A percentile compares a stretch with the other conserved stretches of the same genome.
Evolutionary conservation across 2,113 vertebrate species (phyloP).

Genomic region (Mirza zaza): DNA sequence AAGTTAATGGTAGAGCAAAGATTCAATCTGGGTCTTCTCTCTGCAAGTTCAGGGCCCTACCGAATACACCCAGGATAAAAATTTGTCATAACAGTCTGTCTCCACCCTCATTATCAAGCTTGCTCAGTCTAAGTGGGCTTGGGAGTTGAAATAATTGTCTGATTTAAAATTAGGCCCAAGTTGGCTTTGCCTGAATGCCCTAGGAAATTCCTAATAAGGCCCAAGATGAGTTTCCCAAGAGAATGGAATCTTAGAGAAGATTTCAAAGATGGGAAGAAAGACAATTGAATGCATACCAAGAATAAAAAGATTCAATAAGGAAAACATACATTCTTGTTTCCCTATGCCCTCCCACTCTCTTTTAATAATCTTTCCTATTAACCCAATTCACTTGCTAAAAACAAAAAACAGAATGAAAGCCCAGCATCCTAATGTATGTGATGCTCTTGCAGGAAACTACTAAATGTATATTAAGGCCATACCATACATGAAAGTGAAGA

Average conservation of each 20-base stretch:
- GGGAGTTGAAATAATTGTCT: conserved; percentile 36
- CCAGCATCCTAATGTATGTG: conserved; percentile 46
- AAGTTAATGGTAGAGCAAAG: background rate
- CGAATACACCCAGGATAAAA: background rate
- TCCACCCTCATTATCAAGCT: conserved; percentile 15
- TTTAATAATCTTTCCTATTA: conserved; percentile 71
- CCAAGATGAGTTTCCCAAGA: conserved; percentile 65
- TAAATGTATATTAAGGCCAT: conserved; percentile 78
- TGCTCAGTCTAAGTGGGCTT: background rate
- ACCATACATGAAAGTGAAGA: conserved; percentile 71
- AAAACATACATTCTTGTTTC: conserved; percentile 65
- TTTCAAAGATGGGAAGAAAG: conserved; percentile 69
- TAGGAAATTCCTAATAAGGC: conserved; percentile 56
- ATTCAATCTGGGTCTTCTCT: background rate
- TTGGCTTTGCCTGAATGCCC: conserved; percentile 41
- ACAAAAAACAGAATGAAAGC: conserved; percentile 73
- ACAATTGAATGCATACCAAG: conserved; percentile 52
- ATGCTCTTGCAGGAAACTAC: conserved; percentile 71
- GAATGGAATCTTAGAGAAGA: conserved; percentile 59
- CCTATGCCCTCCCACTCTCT: background rate
- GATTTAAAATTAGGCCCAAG: conserved; percentile 59
- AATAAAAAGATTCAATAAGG: conserved; percentile 50
- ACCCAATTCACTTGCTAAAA: conserved; percentile 73
- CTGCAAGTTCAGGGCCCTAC: background rate
- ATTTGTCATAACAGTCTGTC: background rate